phyloP scores from a whole-genome alignment of 2,888 invertebrate species.

The Neria commutata region DNA sequence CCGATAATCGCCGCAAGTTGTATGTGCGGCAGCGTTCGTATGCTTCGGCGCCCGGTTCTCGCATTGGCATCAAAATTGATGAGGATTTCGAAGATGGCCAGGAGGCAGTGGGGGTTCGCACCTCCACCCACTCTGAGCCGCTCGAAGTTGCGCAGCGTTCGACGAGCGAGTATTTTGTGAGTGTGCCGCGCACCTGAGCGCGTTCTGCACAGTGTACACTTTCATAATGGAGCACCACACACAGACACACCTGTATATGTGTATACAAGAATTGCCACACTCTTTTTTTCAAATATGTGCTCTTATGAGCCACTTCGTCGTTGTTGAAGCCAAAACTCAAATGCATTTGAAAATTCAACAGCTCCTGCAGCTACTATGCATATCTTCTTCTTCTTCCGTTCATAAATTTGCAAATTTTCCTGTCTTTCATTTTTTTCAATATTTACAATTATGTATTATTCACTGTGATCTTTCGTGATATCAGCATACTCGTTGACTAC shows the following conservation, averaged over 20 bases:
- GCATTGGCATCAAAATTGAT: constrained; percentile 52
- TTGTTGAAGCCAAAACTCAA: too few species aligned
- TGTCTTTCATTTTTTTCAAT: too few species aligned
- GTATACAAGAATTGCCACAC: too few species aligned
- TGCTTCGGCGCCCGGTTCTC: constrained; percentile 59
- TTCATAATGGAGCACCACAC: background rate
- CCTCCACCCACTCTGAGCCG: constrained; percentile 52
- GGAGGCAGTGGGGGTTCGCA: constrained; percentile 35
- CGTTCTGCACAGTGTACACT: background rate
- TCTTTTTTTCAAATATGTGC: background rate
- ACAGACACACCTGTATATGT: too few species aligned
- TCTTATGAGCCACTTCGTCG: background rate
- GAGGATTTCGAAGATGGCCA: constrained; percentile 40
- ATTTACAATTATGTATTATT: too few species aligned
- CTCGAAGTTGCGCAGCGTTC: constrained; percentile 45
- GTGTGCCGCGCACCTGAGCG: constrained; percentile 15
- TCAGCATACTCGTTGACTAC: too few species aligned
- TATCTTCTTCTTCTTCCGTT: too few species aligned
- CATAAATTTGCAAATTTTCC: too few species aligned
- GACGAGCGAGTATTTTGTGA: constrained; percentile 38
- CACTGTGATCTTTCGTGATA: too few species aligned
- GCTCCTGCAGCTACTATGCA: too few species aligned
- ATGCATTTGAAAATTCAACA: too few species aligned
- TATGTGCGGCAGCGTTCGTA: constrained; percentile 59
- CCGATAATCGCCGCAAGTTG: constrained; percentile 54